These are phyloP conservation scores for Poecilia latipinna DNA, from an alignment of 2,113 vertebrate species.

Conservation along the genomic window DNA sequence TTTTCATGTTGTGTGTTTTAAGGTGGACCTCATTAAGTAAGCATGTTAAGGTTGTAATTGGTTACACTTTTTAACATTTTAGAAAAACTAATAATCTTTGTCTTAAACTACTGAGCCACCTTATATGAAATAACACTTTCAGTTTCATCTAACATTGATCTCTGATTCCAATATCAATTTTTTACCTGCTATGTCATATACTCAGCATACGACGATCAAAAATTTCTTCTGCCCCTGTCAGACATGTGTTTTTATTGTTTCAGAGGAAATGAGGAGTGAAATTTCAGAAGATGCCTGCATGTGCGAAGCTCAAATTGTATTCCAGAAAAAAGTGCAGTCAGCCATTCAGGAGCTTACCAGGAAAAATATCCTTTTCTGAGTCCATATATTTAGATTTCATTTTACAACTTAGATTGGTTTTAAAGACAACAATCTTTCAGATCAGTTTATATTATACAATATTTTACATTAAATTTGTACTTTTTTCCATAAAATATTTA, in stretches of 20 bases:
- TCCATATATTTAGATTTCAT: neutral
- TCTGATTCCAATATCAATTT: neutral
- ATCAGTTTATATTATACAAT: neutral
- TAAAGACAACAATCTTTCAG: neutral
- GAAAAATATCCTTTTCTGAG: conserved; percentile 91
- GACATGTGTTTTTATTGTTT: conserved; percentile 54
- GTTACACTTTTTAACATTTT: neutral
- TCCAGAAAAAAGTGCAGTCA: conserved; percentile 87
- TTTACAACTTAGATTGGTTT: neutral
- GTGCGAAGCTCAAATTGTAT: conserved; percentile 88
- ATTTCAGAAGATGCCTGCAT: conserved; percentile 85
- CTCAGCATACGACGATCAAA: neutral
- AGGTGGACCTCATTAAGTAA: neutral
- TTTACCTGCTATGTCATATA: neutral
- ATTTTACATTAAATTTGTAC: neutral
- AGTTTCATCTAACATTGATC: neutral
- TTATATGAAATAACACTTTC: neutral
- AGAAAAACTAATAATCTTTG: conserved; percentile 21
- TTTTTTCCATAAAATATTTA: accelerated
- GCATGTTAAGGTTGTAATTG: neutral
- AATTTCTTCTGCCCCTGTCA: neutral
- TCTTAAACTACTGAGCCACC: conserved; percentile 6
- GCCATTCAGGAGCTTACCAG: conserved; percentile 84
- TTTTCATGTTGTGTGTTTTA: conserved; percentile 2
- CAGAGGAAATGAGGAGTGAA: conserved; percentile 78